Evolutionary conservation across 2,113 vertebrate species (phyloP).

Genomic region (Aptenodytes patagonicus): DNA sequence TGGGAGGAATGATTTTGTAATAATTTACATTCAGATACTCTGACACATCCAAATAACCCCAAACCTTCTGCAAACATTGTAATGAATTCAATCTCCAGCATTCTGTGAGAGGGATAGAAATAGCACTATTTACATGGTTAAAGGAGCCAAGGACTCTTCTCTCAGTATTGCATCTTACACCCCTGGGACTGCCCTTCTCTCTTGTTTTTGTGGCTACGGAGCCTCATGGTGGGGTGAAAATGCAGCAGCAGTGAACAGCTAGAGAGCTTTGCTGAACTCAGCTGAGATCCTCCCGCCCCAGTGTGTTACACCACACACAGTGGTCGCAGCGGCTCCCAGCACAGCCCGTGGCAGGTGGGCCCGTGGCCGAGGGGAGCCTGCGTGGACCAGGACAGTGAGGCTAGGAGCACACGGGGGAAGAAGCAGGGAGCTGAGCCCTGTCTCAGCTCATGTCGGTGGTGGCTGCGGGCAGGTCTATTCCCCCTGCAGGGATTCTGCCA

Average conservation of each 20-base stretch:
- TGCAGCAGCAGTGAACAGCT: neutral
- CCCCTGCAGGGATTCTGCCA: neutral
- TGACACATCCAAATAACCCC: slow-evolving; percentile 38
- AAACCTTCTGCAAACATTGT: slow-evolving; percentile 15
- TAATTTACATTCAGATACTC: slow-evolving; percentile 58
- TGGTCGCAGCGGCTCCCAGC: rapidly evolving
- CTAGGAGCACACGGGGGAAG: rapidly evolving
- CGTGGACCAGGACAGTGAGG: neutral
- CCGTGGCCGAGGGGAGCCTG: neutral
- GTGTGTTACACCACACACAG: rapidly evolving
- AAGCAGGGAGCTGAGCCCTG: neutral
- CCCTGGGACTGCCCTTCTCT: neutral
- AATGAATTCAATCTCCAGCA: neutral
- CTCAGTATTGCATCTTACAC: neutral
- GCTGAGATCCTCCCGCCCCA: rapidly evolving
- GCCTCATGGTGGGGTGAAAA: neutral
- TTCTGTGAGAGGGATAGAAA: neutral
- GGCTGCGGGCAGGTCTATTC: neutral
- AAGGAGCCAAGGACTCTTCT: neutral
- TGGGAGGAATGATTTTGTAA: slow-evolving; percentile 28
- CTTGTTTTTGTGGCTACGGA: neutral
- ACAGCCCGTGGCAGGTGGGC: neutral
- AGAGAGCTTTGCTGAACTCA: neutral
- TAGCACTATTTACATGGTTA: neutral
- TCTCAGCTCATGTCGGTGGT: neutral